Evolutionary conservation across 2,888 invertebrate genomes (phyloP).

Genomic region (Eumacrocentrus americanus): DNA sequence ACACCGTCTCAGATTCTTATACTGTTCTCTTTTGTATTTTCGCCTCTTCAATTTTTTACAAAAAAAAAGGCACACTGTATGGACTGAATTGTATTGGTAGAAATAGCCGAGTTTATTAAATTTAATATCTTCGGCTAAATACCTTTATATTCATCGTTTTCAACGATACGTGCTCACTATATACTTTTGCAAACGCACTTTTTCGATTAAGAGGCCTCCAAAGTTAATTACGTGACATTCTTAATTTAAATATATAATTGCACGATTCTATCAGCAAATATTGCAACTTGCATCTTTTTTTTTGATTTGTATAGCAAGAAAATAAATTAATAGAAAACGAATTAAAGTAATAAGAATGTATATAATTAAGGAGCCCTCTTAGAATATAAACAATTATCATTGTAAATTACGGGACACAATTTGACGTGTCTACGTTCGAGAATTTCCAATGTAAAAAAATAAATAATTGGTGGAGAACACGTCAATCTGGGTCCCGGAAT

Average conservation of each 20-base stretch:
- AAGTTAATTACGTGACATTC: background rate
- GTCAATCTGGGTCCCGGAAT: too few species aligned
- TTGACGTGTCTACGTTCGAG: too few species aligned
- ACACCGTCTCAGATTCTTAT: background rate
- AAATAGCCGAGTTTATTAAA: conserved; percentile 7
- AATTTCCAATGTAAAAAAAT: too few species aligned
- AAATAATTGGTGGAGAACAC: too few species aligned
- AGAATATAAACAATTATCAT: background rate
- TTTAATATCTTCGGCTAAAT: background rate
- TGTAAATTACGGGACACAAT: background rate
- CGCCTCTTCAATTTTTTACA: background rate
- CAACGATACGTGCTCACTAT: background rate
- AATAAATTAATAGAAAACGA: conserved; percentile 12
- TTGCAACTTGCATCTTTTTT: conserved; percentile 22
- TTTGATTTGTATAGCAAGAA: conserved; percentile 7
- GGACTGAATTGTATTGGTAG: conserved; percentile 26
- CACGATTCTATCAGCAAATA: conserved; percentile 17
- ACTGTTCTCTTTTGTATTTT: conserved; percentile 4
- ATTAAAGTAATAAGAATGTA: background rate
- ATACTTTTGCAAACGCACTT: background rate
- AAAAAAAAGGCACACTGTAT: conserved; percentile 29
- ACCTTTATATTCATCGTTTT: background rate
- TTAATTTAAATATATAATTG: conserved; percentile 18
- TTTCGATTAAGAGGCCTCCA: background rate
- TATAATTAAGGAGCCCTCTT: background rate